Percentiles rank a stretch among this genome's conserved stretches.
Evolutionary conservation across 1,140 invertebrate genomes (phyloP).

Genomic region (Pogonomyrmex barbatus): DNA sequence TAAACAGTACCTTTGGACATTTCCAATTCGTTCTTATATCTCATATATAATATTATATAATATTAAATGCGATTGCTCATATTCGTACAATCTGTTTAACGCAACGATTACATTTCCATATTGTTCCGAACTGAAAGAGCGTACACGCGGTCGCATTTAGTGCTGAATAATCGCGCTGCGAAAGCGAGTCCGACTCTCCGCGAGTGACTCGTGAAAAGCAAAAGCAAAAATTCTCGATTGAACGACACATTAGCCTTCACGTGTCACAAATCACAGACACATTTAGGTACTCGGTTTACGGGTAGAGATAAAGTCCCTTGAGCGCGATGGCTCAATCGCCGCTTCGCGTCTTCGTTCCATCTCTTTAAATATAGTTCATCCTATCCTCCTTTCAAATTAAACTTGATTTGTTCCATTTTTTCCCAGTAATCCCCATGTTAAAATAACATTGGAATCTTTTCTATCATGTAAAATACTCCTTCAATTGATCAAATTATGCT

Average conservation of each 20-base stretch:
- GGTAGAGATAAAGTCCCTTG: conserved; percentile 51
- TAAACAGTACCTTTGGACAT: neutral
- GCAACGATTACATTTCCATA: neutral
- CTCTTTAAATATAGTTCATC: conserved; percentile 46
- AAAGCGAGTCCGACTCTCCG: neutral
- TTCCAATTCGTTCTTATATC: neutral
- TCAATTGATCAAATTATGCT: neutral
- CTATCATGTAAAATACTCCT: neutral
- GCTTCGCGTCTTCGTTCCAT: conserved; percentile 20
- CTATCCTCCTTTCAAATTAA: neutral
- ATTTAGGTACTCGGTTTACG: conserved; percentile 81
- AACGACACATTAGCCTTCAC: conserved; percentile 41
- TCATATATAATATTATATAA: neutral
- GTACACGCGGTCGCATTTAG: neutral
- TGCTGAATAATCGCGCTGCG: neutral
- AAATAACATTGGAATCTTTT: neutral
- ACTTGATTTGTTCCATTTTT: neutral
- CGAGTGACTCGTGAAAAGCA: neutral
- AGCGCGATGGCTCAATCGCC: conserved; percentile 31
- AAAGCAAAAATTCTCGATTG: neutral
- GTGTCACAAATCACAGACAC: conserved; percentile 81
- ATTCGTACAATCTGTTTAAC: neutral
- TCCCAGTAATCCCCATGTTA: neutral
- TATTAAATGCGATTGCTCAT: neutral
- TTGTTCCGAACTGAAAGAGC: neutral